A percentile compares a stretch with the other conserved stretches of the same genome.
Conservation (phyloP, 2,797 vertebrate genomes). For the Rhynchonycteris naso region DNA sequence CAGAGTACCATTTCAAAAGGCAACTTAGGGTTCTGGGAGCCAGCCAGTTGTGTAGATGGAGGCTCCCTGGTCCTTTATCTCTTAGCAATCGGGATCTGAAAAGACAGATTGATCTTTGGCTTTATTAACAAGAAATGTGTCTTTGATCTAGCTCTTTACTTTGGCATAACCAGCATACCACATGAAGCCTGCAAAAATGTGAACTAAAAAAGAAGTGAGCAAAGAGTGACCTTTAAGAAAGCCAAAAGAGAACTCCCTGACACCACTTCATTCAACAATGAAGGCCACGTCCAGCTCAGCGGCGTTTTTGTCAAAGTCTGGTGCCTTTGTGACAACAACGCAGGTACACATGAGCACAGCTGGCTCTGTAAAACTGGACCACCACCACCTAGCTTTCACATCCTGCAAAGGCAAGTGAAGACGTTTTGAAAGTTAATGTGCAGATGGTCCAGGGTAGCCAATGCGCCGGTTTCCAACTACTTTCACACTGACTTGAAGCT, state of each 20-base stretch:
- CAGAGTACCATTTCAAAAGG: constrained; percentile 68
- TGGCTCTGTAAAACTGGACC: constrained; percentile 58
- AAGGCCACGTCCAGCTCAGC: constrained; percentile 32
- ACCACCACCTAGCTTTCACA: constrained; percentile 45
- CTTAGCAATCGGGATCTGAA: constrained; percentile 70
- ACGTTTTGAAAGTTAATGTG: constrained; percentile 63
- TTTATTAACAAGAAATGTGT: constrained; percentile 63
- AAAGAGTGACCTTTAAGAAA: constrained; percentile 71
- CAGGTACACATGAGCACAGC: constrained; percentile 43
- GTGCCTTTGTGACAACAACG: background rate
- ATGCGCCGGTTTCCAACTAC: constrained; percentile 55
- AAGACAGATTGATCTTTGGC: constrained; percentile 64
- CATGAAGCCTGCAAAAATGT: constrained; percentile 65
- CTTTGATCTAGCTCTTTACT: constrained; percentile 75
- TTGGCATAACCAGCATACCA: constrained; percentile 64
- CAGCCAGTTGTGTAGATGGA: constrained; percentile 69
- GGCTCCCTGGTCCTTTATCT: constrained; percentile 73
- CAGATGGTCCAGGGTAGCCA: constrained; percentile 45
- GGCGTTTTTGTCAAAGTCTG: constrained; percentile 64
- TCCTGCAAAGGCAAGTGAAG: constrained; percentile 58
- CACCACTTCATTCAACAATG: constrained; percentile 57
- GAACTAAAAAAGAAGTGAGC: constrained; percentile 72
- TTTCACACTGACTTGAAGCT: constrained; percentile 44
- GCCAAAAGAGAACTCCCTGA: constrained; percentile 61
- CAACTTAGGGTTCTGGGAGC: constrained; percentile 76